Percentiles rank a stretch among this genome's conserved stretches.
Evolutionary conservation across 2,888 invertebrate genomes (phyloP).

Genomic region (Amitus sp.): DNA sequence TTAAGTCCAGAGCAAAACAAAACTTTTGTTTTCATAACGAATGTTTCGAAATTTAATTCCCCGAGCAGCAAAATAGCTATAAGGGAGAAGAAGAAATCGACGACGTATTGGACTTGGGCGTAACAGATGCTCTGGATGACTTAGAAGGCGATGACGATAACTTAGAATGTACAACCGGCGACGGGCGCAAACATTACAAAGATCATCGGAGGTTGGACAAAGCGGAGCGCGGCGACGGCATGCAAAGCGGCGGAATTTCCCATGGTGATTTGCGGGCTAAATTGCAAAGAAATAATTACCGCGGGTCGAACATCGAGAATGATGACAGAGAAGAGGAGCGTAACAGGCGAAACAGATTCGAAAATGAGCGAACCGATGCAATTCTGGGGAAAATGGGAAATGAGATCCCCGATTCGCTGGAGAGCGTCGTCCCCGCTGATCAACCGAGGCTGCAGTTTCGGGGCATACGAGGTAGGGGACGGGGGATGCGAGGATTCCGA

Average conservation of each 20-base stretch:
- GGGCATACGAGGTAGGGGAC: slow-evolving; percentile 45
- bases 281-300: slow-evolving; percentile 51
- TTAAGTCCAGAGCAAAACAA: slow-evolving; percentile 26
- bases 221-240: slow-evolving; percentile 33
- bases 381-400: slow-evolving; percentile 55
- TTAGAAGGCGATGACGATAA: slow-evolving; percentile 64
- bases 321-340: slow-evolving; percentile 60
- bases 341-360: slow-evolving; percentile 60
- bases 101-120: slow-evolving; percentile 65
- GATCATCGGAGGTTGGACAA: slow-evolving; percentile 30
- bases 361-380: slow-evolving; percentile 56
- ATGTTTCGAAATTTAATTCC: slow-evolving; percentile 59
- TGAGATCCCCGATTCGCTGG: slow-evolving; percentile 61
- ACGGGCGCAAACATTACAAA: slow-evolving; percentile 22
- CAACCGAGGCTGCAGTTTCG: slow-evolving; percentile 47
- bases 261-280: slow-evolving; percentile 57
- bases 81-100: slow-evolving; percentile 66
- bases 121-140: slow-evolving; percentile 63
- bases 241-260: no score
- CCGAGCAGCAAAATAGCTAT: slow-evolving; percentile 62
- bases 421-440: slow-evolving; percentile 59
- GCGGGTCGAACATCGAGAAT: slow-evolving; percentile 54
- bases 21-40: slow-evolving; percentile 51
- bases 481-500: slow-evolving; percentile 49
- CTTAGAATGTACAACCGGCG: slow-evolving; percentile 51